Evolutionary conservation across 1,140 invertebrate genomes (phyloP).

Genomic region (Nasonia giraulti): DNA sequence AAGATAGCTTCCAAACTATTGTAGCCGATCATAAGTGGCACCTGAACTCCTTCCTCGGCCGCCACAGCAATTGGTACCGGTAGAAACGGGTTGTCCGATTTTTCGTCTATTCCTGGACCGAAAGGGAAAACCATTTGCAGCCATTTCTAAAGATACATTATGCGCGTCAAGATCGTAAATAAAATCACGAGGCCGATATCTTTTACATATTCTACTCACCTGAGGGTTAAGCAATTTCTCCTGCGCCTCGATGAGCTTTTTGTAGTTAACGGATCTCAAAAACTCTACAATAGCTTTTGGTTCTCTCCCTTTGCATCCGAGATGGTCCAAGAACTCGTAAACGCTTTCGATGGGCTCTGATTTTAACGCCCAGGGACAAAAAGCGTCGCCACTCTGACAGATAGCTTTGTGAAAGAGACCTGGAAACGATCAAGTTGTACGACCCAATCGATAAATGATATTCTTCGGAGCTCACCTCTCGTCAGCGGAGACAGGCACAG

Average conservation of each 20-base stretch:
- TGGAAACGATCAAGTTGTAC: conserved; percentile 57
- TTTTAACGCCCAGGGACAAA: conserved; percentile 82
- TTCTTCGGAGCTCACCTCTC: conserved; percentile 52
- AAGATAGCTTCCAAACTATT: conserved; percentile 74
- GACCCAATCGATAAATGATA: background rate
- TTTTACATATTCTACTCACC: conserved; percentile 20
- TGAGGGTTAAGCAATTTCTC: conserved; percentile 49
- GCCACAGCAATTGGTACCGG: conserved; percentile 60
- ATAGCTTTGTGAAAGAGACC: conserved; percentile 82
- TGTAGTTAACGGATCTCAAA: conserved; percentile 53
- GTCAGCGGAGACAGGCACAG: conserved; percentile 70
- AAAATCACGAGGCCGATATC: background rate
- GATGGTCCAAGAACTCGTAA: conserved; percentile 64
- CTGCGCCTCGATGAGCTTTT: conserved; percentile 51
- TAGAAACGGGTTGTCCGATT: conserved; percentile 68
- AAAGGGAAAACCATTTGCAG: conserved; percentile 50
- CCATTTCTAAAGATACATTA: conserved; percentile 53
- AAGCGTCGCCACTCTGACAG: conserved; percentile 83
- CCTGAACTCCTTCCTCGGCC: conserved; percentile 70
- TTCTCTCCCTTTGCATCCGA: conserved; percentile 57
- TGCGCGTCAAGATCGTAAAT: background rate
- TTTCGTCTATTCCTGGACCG: conserved; percentile 58
- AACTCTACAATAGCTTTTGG: conserved; percentile 61
- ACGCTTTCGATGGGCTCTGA: conserved; percentile 62
- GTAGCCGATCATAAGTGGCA: conserved; percentile 78